These are phyloP conservation scores for Hymenopus coronatus DNA, from an alignment of 2,888 invertebrate genomes.

Conservation along the genomic window DNA sequence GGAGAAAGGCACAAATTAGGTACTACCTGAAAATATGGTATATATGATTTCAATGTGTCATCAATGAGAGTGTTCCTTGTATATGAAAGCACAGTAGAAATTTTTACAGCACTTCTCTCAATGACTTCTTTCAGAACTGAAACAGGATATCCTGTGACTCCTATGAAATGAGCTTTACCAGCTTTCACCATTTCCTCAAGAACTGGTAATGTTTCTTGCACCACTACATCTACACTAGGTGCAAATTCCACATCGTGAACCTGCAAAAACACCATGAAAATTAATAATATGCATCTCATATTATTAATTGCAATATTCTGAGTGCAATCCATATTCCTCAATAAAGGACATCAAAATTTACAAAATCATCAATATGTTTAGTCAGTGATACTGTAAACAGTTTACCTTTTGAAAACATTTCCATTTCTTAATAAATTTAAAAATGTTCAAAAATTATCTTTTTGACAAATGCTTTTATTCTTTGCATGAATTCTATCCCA, in stretches of 20 bases:
- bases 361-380: too few species aligned
- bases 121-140: conserved; percentile 71
- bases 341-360: too few species aligned
- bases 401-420: too few species aligned
- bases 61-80: conserved; percentile 78
- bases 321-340: too few species aligned
- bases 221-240: conserved; percentile 65
- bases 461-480: too few species aligned
- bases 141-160: conserved; percentile 84
- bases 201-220: conserved; percentile 84
- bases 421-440: too few species aligned
- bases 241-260: conserved; percentile 93
- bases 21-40: conserved; percentile 71
- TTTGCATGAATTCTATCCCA: too few species aligned
- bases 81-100: conserved; percentile 74
- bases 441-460: too few species aligned
- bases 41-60: conserved; percentile 67
- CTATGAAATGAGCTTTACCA: conserved; percentile 70
- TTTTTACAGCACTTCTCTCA: conserved; percentile 58
- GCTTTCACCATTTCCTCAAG: conserved; percentile 69
- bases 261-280: conserved; percentile 50
- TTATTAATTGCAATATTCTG: not conserved
- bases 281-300: not conserved
- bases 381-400: too few species aligned
- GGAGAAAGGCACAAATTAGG: not conserved